Percentiles rank a stretch among this genome's conserved stretches.
Conservation (phyloP, 2,113 vertebrate genomes). For the Cathartes aura region DNA sequence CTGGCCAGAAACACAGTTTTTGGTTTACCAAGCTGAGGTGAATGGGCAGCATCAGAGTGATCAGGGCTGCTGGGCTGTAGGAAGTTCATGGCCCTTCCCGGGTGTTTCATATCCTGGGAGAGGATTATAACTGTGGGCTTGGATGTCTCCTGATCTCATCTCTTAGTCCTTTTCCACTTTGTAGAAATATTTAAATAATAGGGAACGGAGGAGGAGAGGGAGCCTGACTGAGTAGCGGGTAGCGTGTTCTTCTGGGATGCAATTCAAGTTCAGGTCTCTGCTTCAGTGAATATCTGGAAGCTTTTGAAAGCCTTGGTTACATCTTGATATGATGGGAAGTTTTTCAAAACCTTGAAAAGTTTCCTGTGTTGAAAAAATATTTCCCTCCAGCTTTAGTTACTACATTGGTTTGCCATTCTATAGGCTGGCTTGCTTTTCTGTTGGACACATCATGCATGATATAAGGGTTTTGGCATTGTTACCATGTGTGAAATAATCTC, state of each 20-base stretch:
- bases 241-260: conserved; percentile 1
- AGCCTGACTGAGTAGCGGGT: background rate
- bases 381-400: conserved; percentile 15
- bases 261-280: conserved; percentile 1
- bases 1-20: background rate
- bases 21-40: background rate
- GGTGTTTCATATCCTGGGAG: background rate
- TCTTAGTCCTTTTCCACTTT: background rate
- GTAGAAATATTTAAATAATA: background rate
- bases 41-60: background rate
- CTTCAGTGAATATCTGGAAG: conserved; percentile 29
- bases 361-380: conserved; percentile 2
- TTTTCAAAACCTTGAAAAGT: conserved; percentile 33
- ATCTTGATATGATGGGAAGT: conserved; percentile 12
- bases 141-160: background rate
- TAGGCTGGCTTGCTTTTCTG: conserved; percentile 2
- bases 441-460: background rate
- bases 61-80: background rate
- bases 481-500: background rate
- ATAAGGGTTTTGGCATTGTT: conserved; percentile 32
- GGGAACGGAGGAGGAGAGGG: background rate
- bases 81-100: background rate
- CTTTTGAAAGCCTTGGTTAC: conserved; percentile 25
- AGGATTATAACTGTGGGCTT: background rate
- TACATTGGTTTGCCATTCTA: background rate